These are phyloP conservation scores for Haemorhous mexicanus DNA, from an alignment of 2,113 vertebrate species.

Conservation along the genomic window DNA sequence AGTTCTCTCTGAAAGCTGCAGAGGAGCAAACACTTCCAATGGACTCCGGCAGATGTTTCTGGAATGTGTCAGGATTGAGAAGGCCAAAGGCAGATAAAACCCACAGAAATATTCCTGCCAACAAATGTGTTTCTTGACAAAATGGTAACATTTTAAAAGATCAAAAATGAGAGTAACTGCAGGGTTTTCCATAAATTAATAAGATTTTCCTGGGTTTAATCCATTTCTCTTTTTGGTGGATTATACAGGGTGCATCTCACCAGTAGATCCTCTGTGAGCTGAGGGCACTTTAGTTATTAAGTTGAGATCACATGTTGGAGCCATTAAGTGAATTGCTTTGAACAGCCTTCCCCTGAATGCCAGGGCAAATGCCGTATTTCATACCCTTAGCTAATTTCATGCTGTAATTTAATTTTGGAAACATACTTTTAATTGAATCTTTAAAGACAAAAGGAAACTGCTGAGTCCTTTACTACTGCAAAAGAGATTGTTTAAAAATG, in stretches of 20 bases:
- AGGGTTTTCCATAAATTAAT: slow-evolving; percentile 20
- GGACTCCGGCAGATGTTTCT: neutral
- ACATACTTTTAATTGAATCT: slow-evolving; percentile 70
- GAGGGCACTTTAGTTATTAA: slow-evolving; percentile 78
- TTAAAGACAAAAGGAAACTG: slow-evolving; percentile 63
- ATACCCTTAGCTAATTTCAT: slow-evolving; percentile 75
- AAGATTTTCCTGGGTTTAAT: slow-evolving; percentile 34
- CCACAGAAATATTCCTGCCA: neutral
- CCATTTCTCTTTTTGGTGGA: slow-evolving; percentile 55
- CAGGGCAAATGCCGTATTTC: slow-evolving; percentile 70
- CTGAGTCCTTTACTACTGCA: slow-evolving; percentile 43
- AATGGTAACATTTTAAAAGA: neutral
- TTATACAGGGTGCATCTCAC: slow-evolving; percentile 57
- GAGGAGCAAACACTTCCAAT: neutral
- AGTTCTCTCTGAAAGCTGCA: neutral
- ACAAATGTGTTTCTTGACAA: neutral
- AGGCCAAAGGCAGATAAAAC: neutral
- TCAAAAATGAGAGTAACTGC: slow-evolving; percentile 9
- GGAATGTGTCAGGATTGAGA: neutral
- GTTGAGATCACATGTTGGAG: slow-evolving; percentile 72
- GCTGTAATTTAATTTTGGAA: slow-evolving; percentile 77
- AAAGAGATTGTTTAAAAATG: slow-evolving; percentile 40
- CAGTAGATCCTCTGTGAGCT: slow-evolving; percentile 69
- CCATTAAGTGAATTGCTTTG: slow-evolving; percentile 81
- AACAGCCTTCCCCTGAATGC: slow-evolving; percentile 64